A percentile compares a stretch with the other conserved stretches of the same genome.
Evolutionary conservation across 2,797 vertebrate genomes (phyloP).

Genomic region (Astyanax mexicanus): DNA sequence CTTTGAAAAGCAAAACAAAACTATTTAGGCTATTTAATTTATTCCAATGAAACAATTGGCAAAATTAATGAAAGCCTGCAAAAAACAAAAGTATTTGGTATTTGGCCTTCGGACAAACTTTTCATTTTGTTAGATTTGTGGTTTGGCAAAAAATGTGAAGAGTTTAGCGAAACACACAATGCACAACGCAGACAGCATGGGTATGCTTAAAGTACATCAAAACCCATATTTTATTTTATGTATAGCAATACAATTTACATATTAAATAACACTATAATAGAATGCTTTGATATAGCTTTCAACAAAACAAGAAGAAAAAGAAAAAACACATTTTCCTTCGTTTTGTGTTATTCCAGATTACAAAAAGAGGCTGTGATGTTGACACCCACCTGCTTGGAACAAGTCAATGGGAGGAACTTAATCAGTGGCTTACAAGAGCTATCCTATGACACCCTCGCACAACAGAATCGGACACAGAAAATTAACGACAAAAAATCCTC

Average conservation of each 20-base stretch:
- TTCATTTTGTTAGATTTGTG: no score
- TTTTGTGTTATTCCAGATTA: conserved; percentile 83
- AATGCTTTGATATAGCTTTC: conserved; percentile 95
- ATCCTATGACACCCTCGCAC: conserved; percentile 85
- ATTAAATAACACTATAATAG: conserved; percentile 99
- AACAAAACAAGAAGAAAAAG: conserved; percentile 83
- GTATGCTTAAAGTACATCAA: conserved; percentile 89
- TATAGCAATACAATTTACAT: conserved; percentile 99
- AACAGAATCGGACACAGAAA: conserved; percentile 63
- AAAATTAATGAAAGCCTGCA: no score
- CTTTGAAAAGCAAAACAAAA: no score
- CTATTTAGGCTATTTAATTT: no score
- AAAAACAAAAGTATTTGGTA: no score
- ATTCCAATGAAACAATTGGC: no score
- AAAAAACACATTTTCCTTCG: conserved; percentile 53
- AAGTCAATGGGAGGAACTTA: conserved; percentile 81
- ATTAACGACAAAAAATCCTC: neutral
- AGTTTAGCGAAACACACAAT: no score
- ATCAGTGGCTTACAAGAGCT: conserved; percentile 83
- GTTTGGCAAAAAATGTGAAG: no score
- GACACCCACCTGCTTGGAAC: conserved; percentile 79
- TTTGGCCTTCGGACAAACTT: no score
- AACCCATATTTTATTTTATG: conserved; percentile 99
- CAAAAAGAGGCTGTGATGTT: conserved; percentile 77
- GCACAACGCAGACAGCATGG: conserved; percentile 48